Evolutionary conservation across 2,888 invertebrate genomes (phyloP).

Genomic region (Caenorhabditis sp.): DNA sequence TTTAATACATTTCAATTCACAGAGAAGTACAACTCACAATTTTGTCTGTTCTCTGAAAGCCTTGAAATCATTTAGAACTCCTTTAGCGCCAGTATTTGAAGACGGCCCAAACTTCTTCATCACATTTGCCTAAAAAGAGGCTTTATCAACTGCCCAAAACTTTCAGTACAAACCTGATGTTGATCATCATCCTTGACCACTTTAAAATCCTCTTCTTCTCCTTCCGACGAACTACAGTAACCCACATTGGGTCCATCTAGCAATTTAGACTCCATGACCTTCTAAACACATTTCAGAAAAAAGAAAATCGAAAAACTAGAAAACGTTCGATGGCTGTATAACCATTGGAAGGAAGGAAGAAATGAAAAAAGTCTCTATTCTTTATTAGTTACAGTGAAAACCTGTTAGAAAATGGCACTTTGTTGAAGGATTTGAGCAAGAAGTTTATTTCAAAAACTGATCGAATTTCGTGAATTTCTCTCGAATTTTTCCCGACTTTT

Average conservation of each 20-base stretch:
- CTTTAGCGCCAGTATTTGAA: slow-evolving; percentile 55
- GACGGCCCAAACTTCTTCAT: slow-evolving; percentile 39
- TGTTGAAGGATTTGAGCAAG: no score
- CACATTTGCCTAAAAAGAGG: slow-evolving; percentile 51
- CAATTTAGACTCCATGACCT: slow-evolving; percentile 59
- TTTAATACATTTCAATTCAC: no score
- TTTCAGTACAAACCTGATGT: no score
- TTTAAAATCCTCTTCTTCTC: slow-evolving; percentile 59
- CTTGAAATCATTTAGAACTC: slow-evolving; percentile 51
- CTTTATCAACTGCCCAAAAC: no score
- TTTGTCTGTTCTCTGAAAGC: slow-evolving; percentile 40
- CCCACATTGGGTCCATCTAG: slow-evolving; percentile 66
- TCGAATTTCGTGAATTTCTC: slow-evolving; percentile 57
- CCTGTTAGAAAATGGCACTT: slow-evolving; percentile 21
- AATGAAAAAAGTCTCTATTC: background rate
- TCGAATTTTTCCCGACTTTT: slow-evolving; percentile 60
- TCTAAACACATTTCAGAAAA: background rate
- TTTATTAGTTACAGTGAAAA: slow-evolving; percentile 14
- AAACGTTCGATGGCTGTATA: background rate
- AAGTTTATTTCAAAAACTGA: slow-evolving; percentile 6
- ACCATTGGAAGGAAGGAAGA: background rate
- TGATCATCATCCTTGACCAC: slow-evolving; percentile 53
- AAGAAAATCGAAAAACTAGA: background rate
- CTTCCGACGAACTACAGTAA: slow-evolving; percentile 69
- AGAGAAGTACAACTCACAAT: slow-evolving; percentile 15